Conservation (phyloP, 2,888 invertebrate genomes). For the Aphelenchoides bicaudatus region DNA sequence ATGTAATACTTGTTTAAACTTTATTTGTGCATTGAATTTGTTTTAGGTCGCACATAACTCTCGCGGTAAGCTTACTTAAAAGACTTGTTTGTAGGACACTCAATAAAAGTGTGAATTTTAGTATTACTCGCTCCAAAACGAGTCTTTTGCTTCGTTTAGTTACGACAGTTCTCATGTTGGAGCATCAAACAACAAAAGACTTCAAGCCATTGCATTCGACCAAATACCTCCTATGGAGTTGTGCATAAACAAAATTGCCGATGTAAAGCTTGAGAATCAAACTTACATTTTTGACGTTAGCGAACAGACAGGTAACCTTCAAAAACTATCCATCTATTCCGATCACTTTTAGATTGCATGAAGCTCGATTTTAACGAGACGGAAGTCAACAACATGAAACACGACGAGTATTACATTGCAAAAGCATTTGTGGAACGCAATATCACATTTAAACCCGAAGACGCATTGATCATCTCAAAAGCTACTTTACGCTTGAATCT, state of each 20-base stretch:
- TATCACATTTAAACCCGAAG: slow-evolving; percentile 54
- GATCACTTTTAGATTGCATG: slow-evolving; percentile 43
- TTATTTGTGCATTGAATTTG: no score
- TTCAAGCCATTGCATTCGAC: slow-evolving; percentile 16
- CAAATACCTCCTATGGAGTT: slow-evolving; percentile 37
- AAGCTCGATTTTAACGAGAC: slow-evolving; percentile 45
- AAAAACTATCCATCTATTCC: neutral
- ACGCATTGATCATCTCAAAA: slow-evolving; percentile 55
- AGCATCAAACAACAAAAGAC: slow-evolving; percentile 4
- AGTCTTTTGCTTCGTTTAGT: slow-evolving; percentile 58
- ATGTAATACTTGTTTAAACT: no score
- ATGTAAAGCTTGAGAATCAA: slow-evolving; percentile 53
- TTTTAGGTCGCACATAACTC: slow-evolving; percentile 42
- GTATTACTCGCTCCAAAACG: slow-evolving; percentile 56
- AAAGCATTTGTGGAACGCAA: slow-evolving; percentile 39
- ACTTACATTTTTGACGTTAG: slow-evolving; percentile 56
- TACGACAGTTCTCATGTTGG: slow-evolving; percentile 40
- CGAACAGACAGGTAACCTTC: slow-evolving; percentile 27
- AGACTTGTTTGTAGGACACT: slow-evolving; percentile 4
- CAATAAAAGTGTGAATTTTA: slow-evolving; percentile 34
- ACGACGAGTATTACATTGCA: slow-evolving; percentile 37
- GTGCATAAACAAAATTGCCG: slow-evolving; percentile 52
- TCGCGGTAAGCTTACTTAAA: slow-evolving; percentile 31
- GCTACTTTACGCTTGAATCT: slow-evolving; percentile 50
- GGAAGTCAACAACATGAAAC: slow-evolving; percentile 45